Evolutionary conservation across 2,797 vertebrate genomes (phyloP).

Genomic region (Hipposideros larvatus): DNA sequence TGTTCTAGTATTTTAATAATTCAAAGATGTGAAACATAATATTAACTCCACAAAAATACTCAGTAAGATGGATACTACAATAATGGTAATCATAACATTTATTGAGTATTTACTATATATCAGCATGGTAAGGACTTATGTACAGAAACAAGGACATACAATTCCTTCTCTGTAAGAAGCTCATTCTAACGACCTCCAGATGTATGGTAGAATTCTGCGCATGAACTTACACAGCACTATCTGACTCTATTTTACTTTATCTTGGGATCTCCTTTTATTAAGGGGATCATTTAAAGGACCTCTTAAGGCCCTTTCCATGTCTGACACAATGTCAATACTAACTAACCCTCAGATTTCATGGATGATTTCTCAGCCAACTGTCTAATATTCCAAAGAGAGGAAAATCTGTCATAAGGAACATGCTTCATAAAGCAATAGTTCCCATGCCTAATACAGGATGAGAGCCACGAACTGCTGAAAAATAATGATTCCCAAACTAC

Average conservation of each 20-base stretch:
- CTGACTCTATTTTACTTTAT: constrained; percentile 1
- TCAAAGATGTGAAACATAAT: constrained; percentile 47
- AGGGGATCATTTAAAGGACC: background rate
- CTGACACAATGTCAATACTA: background rate
- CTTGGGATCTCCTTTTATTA: background rate
- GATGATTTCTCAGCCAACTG: background rate
- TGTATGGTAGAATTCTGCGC: background rate
- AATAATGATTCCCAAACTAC: constrained; percentile 6
- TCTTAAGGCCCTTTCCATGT: background rate
- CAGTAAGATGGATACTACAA: background rate
- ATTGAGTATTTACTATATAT: background rate
- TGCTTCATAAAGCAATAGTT: constrained; percentile 4
- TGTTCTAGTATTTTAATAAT: constrained; percentile 36
- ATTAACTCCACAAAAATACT: background rate
- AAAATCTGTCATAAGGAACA: constrained; percentile 5
- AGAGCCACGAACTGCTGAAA: constrained; percentile 2
- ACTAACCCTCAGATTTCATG: background rate
- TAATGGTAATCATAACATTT: background rate
- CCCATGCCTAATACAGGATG: background rate
- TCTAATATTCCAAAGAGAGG: background rate
- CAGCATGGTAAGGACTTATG: background rate
- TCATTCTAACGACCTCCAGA: background rate
- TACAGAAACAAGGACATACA: background rate
- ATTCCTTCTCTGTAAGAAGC: background rate
- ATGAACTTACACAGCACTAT: constrained; percentile 2